Evolutionary conservation across 2,888 invertebrate species (phyloP).

Genomic region (Lottia scabra): DNA sequence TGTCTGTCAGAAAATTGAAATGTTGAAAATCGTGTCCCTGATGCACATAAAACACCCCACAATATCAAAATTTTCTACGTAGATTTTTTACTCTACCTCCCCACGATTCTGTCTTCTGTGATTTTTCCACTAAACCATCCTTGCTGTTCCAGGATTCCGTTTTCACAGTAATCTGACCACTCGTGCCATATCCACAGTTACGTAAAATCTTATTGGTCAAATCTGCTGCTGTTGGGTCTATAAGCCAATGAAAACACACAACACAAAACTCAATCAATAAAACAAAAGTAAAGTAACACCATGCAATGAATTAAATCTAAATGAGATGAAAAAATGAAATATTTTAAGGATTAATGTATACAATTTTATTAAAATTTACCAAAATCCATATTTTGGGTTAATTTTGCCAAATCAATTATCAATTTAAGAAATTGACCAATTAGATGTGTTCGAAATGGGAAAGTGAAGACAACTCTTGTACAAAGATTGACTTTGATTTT

Average conservation of each 20-base stretch:
- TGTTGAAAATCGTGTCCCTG: too few species aligned
- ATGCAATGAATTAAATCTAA: not conserved
- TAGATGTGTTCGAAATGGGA: too few species aligned
- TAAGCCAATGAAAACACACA: slow-evolving; percentile 15
- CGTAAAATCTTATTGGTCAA: slow-evolving; percentile 50
- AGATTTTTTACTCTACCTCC: slow-evolving; percentile 50
- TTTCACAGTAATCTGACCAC: slow-evolving; percentile 57
- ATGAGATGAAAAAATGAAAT: not conserved
- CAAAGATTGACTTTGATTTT: too few species aligned
- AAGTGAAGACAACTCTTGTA: too few species aligned
- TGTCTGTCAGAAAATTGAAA: too few species aligned
- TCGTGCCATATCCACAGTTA: slow-evolving; percentile 43
- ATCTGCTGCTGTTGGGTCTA: slow-evolving; percentile 50
- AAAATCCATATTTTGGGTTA: too few species aligned
- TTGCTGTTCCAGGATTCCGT: slow-evolving; percentile 62
- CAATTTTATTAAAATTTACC: too few species aligned
- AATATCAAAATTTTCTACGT: too few species aligned
- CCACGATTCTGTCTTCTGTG: slow-evolving; percentile 62
- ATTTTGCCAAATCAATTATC: too few species aligned
- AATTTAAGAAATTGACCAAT: too few species aligned
- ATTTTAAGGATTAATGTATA: too few species aligned
- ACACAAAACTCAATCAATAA: not conserved
- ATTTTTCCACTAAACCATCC: slow-evolving; percentile 51
- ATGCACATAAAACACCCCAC: too few species aligned
- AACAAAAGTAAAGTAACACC: slow-evolving; percentile 5